These are phyloP conservation scores for Polydesmus complanatus DNA, from an alignment of 2,888 invertebrate species.

Conservation along the genomic window DNA sequence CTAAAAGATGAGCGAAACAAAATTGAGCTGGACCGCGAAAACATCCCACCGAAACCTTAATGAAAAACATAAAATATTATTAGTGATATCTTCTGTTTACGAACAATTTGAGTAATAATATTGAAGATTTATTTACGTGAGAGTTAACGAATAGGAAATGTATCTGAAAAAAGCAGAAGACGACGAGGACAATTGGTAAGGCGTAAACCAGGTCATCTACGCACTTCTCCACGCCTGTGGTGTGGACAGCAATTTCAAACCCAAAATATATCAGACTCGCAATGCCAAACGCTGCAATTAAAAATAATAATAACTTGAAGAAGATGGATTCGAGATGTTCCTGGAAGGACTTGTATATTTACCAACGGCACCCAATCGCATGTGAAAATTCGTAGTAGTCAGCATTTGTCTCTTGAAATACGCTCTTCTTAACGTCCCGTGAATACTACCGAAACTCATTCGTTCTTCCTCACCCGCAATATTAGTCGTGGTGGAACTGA, in stretches of 20 bases:
- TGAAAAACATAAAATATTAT: background rate
- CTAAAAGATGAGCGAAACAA: slow-evolving; percentile 41
- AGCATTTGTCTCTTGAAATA: slow-evolving; percentile 39
- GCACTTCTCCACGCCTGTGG: slow-evolving; percentile 30
- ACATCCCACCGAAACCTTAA: slow-evolving; percentile 35
- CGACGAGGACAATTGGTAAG: slow-evolving; percentile 41
- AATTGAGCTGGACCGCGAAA: slow-evolving; percentile 40
- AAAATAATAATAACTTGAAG: background rate
- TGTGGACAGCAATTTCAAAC: slow-evolving; percentile 42
- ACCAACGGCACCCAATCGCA: slow-evolving; percentile 30
- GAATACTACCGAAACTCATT: slow-evolving; percentile 24
- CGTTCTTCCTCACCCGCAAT: background rate
- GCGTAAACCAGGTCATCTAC: slow-evolving; percentile 37
- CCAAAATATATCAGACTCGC: slow-evolving; percentile 42
- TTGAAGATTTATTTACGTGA: slow-evolving; percentile 31
- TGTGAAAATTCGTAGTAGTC: slow-evolving; percentile 37
- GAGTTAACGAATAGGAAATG: slow-evolving; percentile 44
- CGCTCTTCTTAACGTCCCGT: slow-evolving; percentile 39
- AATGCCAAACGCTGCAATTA: slow-evolving; percentile 38
- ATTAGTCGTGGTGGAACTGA: background rate
- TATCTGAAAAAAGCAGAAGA: slow-evolving; percentile 44
- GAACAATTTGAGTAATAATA: background rate
- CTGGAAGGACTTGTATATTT: slow-evolving; percentile 16
- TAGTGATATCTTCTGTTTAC: background rate
- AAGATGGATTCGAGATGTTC: background rate